These are phyloP conservation scores for Cantharis rufa DNA, from an alignment of 2,888 invertebrate species.

Conservation along the genomic window DNA sequence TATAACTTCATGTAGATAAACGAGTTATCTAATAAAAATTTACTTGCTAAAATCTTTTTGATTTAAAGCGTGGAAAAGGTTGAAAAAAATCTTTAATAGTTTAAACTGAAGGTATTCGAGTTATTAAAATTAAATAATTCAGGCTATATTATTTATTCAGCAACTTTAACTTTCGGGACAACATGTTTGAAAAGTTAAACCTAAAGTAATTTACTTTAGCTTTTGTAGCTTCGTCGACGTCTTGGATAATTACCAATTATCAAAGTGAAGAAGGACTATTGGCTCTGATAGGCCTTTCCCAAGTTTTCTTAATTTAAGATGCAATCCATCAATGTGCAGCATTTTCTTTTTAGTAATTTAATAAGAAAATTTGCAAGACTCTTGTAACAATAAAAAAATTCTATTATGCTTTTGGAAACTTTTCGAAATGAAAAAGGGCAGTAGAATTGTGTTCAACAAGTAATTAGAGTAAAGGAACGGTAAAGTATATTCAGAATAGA, in stretches of 20 bases:
- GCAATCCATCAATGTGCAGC: slow-evolving; percentile 1
- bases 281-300: slow-evolving; percentile 3
- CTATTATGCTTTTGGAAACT: background rate
- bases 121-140: background rate
- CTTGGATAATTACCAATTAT: slow-evolving; percentile 4
- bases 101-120: background rate
- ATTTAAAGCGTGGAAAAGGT: background rate
- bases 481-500: slow-evolving; percentile 5
- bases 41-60: background rate
- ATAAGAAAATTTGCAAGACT: background rate
- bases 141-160: background rate
- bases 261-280: slow-evolving; percentile 2
- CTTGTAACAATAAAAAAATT: background rate
- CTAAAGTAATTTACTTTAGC: slow-evolving; percentile 3
- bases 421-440: background rate
- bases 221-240: slow-evolving; percentile 3
- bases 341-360: background rate
- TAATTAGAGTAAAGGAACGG: background rate
- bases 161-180: background rate
- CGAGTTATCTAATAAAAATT: no score
- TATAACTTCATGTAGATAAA: no score
- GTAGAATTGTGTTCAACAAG: background rate
- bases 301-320: slow-evolving; percentile 5
- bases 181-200: slow-evolving; percentile 4
- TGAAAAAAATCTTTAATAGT: background rate